Evolutionary conservation across 2,888 invertebrate genomes (phyloP), one percentile per base, ranked within the genome.

Genomic region (Cecidostiba fungosa): DNA sequence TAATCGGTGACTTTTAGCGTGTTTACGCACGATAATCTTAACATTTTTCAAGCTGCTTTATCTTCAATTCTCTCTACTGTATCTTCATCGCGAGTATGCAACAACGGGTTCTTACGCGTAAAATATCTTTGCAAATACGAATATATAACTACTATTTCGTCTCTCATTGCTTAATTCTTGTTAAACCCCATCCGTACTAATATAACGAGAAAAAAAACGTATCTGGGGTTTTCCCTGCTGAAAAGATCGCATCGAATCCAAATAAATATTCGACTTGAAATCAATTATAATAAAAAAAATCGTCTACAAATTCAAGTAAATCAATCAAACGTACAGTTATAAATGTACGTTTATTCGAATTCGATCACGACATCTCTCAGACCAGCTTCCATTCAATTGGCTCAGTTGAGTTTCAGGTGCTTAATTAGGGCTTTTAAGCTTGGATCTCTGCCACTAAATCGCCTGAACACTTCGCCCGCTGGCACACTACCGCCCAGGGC

Each of bases 381-480:
- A 26, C 16, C 32, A 39, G 16, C 16, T 32, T 87, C 82, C 12
- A 1, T 10, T n/a, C 59, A 8, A 8, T 50, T 23, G 6, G 76
- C 54, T 82, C 19, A 16, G 74, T 88, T 86, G 19, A 90, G 85
- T 62, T 95, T 95, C 74, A 96, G 94, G 86, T 95, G 95, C 89
- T 95, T 96, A 0, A 98, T 93, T 62, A 98, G 93, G 0, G 98
- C 97, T 91, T 97, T 96, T 0, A 97, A 96, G 1, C 97, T 97
- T 0, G 98, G 98, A 94, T 99, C 98, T 77, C 99, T 95, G 0
- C 99, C 99, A 87, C 98, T 95, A 94, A 99, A 99, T 91, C 96
- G 95, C 84, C 98, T 95, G 94, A 99, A 99, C 8, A 98, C 96
- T 94, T 98, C 97, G 87, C 95, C 96, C 0, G 98, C 96, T 88